Conservation (phyloP, 2,113 vertebrate genomes). For the Anseranas semipalmata region DNA sequence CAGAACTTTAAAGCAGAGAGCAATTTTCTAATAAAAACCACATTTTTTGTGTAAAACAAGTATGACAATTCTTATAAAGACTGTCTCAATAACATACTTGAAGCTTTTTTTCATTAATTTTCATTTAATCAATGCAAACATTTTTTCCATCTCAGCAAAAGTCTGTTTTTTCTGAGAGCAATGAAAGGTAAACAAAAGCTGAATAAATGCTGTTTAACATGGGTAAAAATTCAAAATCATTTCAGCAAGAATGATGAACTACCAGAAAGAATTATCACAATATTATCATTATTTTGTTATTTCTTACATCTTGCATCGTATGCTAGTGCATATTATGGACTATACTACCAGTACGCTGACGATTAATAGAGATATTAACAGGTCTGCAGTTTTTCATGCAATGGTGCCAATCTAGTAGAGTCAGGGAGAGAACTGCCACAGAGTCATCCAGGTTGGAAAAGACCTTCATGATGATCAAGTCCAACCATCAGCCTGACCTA, state of each 20-base stretch:
- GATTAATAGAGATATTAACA: neutral
- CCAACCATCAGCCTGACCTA: no score
- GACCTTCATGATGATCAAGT: no score
- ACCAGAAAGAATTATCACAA: neutral
- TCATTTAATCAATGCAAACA: neutral
- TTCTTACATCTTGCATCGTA: neutral
- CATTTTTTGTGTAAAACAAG: neutral
- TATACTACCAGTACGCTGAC: neutral
- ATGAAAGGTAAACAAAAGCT: conserved; percentile 6
- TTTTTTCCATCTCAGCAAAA: conserved; percentile 19
- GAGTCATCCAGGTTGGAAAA: no score
- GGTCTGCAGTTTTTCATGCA: neutral
- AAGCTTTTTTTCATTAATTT: neutral
- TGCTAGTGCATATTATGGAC: neutral
- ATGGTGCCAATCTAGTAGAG: neutral
- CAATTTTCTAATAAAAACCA: neutral
- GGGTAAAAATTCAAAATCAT: neutral
- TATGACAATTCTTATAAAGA: neutral
- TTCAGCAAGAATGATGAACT: conserved; percentile 6
- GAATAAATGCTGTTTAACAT: neutral
- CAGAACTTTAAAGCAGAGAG: neutral
- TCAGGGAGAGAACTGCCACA: neutral
- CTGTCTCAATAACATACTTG: neutral
- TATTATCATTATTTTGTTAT: neutral
- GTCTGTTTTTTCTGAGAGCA: neutral